Percentiles rank a stretch among this genome's conserved stretches.
Evolutionary conservation across 2,888 invertebrate genomes (phyloP).

Genomic region (Trimorus sp.): DNA sequence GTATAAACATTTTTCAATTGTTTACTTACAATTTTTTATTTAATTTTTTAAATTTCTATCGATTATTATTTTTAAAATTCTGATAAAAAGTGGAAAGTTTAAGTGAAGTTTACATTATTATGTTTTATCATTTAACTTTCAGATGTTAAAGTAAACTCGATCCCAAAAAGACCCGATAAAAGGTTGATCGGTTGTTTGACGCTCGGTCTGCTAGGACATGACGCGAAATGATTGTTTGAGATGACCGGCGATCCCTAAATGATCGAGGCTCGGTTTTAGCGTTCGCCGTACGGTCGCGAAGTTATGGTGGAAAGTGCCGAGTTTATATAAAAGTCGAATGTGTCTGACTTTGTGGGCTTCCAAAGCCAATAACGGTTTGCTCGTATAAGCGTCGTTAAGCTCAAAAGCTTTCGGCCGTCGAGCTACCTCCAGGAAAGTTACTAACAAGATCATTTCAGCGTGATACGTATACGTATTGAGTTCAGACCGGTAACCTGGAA

Average conservation of each 20-base stretch:
- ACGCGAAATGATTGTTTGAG: slow-evolving; percentile 45
- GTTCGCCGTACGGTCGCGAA: slow-evolving; percentile 26
- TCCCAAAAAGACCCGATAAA: too few relatives aligned
- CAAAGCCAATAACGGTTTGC: slow-evolving; percentile 69
- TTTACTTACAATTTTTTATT: too few relatives aligned
- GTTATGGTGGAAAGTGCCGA: slow-evolving; percentile 63
- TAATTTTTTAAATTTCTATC: not conserved
- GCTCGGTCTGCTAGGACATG: not conserved
- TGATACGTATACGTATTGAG: slow-evolving; percentile 70
- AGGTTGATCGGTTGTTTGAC: too few relatives aligned
- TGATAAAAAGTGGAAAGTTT: not conserved
- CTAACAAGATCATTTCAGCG: slow-evolving; percentile 70
- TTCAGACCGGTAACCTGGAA: slow-evolving; percentile 68
- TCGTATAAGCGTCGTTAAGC: slow-evolving; percentile 69
- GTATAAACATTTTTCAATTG: too few relatives aligned
- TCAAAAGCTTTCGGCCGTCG: slow-evolving; percentile 65
- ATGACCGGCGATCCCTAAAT: slow-evolving; percentile 44
- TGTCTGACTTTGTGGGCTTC: slow-evolving; percentile 66
- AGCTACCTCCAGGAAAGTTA: slow-evolving; percentile 66
- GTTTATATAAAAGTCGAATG: slow-evolving; percentile 67
- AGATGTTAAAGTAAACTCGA: too few relatives aligned
- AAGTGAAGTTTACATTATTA: too few relatives aligned
- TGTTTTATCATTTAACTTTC: too few relatives aligned
- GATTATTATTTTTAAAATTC: not conserved
- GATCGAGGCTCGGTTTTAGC: slow-evolving; percentile 33